Evolutionary conservation across 2,113 vertebrate genomes (phyloP).

Genomic region (Oophaga pumilio): DNA sequence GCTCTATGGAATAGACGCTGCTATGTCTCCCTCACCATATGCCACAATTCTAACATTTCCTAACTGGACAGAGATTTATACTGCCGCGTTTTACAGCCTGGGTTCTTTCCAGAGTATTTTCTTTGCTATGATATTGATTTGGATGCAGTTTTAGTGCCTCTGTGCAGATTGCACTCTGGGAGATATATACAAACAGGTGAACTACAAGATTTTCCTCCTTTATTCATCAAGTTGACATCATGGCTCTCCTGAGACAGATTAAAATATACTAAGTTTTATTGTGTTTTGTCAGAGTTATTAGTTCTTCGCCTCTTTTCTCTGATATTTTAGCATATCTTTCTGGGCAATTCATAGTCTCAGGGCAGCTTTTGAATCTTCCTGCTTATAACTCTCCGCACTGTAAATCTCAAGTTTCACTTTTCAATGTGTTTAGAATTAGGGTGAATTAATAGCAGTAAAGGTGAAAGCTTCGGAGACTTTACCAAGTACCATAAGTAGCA

Average conservation of each 20-base stretch:
- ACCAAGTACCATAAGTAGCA: neutral
- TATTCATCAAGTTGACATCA: conserved; percentile 55
- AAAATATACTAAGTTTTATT: conserved; percentile 55
- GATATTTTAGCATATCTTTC: conserved; percentile 48
- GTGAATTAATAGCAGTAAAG: neutral
- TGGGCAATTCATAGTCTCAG: conserved; percentile 27
- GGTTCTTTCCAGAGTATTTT: conserved; percentile 34
- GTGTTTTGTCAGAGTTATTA: conserved; percentile 53
- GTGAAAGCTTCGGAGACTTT: neutral
- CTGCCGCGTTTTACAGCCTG: neutral
- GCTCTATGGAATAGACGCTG: neutral
- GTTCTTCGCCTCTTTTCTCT: conserved; percentile 23
- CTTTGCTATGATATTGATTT: conserved; percentile 43
- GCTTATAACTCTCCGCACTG: neutral
- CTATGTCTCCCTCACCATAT: neutral
- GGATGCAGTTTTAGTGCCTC: conserved; percentile 50
- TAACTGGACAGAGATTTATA: conserved; percentile 53
- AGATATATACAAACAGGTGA: conserved; percentile 54
- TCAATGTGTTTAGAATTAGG: conserved; percentile 20
- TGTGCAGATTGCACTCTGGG: conserved; percentile 34
- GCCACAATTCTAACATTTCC: conserved; percentile 32
- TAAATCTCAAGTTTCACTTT: conserved; percentile 46
- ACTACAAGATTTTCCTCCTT: conserved; percentile 38
- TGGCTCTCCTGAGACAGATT: conserved; percentile 39
- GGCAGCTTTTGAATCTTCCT: conserved; percentile 41